phyloP scores from a whole-genome alignment of 2,888 invertebrate genomes.

The Muschampia plurimacula region DNA sequence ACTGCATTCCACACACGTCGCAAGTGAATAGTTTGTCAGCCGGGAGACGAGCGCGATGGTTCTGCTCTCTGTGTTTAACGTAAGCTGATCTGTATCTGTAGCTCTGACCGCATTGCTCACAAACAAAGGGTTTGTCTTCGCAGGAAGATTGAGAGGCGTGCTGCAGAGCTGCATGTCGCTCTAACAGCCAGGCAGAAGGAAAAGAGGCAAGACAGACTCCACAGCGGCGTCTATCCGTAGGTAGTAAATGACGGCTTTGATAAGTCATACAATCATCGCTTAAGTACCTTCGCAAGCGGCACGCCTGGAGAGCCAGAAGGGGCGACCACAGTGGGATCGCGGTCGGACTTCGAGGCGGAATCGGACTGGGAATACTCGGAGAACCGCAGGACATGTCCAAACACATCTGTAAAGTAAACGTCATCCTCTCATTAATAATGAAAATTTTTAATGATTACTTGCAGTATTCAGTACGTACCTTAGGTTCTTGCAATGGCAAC shows the following conservation, averaged over 20 bases:
- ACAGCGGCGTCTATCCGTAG: slow-evolving; percentile 87
- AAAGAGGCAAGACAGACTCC: slow-evolving; percentile 94
- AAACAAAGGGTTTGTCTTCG: slow-evolving; percentile 95
- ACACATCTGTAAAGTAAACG: slow-evolving; percentile 72
- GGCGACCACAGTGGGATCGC: slow-evolving; percentile 78
- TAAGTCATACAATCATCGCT: slow-evolving; percentile 83
- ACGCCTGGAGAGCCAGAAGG: slow-evolving; percentile 78
- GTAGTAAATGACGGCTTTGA: slow-evolving; percentile 68
- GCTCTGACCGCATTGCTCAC: slow-evolving; percentile 96
- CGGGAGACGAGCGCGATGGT: slow-evolving; percentile 94
- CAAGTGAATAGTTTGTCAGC: slow-evolving; percentile 96
- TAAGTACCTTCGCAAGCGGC: slow-evolving; percentile 78
- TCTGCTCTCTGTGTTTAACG: slow-evolving; percentile 92
- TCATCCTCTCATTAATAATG: neutral
- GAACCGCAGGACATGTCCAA: slow-evolving; percentile 75
- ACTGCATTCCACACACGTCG: slow-evolving; percentile 97
- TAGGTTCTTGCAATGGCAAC: slow-evolving; percentile 1
- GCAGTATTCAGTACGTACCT: slow-evolving; percentile 51
- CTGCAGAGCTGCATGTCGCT: slow-evolving; percentile 94
- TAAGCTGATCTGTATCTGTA: slow-evolving; percentile 94
- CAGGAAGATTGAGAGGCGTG: slow-evolving; percentile 88
- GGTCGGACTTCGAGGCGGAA: slow-evolving; percentile 68
- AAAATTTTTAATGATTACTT: neutral
- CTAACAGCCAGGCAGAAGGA: slow-evolving; percentile 94
- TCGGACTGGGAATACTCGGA: slow-evolving; percentile 64